Evolutionary conservation across 2,888 invertebrate genomes (phyloP).

Genomic region (Aelia acuminata): DNA sequence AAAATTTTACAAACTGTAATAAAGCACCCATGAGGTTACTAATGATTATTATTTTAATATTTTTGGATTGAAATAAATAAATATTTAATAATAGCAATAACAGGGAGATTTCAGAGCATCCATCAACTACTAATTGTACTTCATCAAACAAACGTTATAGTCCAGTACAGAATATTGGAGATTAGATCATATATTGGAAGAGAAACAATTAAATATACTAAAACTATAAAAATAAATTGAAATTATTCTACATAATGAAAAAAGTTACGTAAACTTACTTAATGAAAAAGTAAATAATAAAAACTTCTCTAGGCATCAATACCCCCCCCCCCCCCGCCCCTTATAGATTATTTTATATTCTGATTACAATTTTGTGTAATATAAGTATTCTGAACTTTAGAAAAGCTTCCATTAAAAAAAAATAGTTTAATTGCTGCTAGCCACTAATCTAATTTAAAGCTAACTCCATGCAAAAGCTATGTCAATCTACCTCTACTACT

Average conservation of each 20-base stretch:
- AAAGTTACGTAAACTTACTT: background rate
- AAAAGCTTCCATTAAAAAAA: background rate
- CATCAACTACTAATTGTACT: background rate
- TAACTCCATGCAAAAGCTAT: conserved; percentile 26
- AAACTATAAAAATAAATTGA: background rate
- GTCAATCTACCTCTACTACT: conserved; percentile 32
- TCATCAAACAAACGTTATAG: background rate
- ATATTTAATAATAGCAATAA: background rate
- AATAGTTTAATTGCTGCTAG: background rate
- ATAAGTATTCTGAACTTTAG: background rate
- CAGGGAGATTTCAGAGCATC: background rate
- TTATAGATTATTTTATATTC: background rate
- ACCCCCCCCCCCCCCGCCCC: background rate
- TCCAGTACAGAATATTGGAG: background rate
- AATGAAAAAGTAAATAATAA: background rate
- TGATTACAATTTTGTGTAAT: background rate
- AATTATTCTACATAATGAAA: background rate
- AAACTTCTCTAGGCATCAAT: background rate
- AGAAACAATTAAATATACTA: background rate
- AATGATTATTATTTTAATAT: background rate
- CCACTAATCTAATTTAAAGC: background rate
- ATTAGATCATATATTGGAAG: background rate
- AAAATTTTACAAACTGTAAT: background rate
- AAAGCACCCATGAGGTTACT: background rate
- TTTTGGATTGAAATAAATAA: background rate